Percentiles rank a stretch among this genome's conserved stretches.
These are phyloP conservation scores for Hippoglossus hippoglossus DNA, from an alignment of 2,797 vertebrate species.

Conservation along the genomic window DNA sequence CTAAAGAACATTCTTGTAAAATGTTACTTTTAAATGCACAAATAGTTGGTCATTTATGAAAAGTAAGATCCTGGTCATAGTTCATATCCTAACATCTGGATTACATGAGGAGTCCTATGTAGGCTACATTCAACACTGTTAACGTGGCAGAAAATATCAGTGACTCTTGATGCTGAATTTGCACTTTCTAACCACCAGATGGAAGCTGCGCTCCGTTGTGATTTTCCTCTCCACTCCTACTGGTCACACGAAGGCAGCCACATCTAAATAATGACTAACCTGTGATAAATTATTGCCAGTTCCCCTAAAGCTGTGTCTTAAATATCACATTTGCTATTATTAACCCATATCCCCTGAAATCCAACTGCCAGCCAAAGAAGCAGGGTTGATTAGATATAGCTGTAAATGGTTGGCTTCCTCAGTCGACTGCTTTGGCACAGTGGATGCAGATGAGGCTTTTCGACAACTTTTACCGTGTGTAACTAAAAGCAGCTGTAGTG, in stretches of 20 bases:
- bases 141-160: background rate
- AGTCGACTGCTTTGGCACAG: constrained; percentile 20
- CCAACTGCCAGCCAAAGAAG: constrained; percentile 23
- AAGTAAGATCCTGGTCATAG: no score
- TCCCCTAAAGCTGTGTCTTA: constrained; percentile 35
- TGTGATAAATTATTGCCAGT: constrained; percentile 44
- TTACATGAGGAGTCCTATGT: no score
- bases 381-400: constrained; percentile 7
- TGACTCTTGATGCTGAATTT: background rate
- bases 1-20: background rate
- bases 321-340: constrained; percentile 40
- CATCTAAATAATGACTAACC: constrained; percentile 43
- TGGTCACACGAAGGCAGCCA: constrained; percentile 6
- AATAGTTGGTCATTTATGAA: no score
- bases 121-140: background rate
- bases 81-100: no score
- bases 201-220: constrained; percentile 42
- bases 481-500: background rate
- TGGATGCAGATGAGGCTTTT: background rate
- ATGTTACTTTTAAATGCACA: background rate
- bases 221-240: background rate
- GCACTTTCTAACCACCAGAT: constrained; percentile 68
- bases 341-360: constrained; percentile 34
- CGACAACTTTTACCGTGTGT: background rate
- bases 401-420: constrained; percentile 22